Base-by-base conservation (phyloP, 2,888 invertebrate genomes). In the Sussaba pulchella region DNA sequence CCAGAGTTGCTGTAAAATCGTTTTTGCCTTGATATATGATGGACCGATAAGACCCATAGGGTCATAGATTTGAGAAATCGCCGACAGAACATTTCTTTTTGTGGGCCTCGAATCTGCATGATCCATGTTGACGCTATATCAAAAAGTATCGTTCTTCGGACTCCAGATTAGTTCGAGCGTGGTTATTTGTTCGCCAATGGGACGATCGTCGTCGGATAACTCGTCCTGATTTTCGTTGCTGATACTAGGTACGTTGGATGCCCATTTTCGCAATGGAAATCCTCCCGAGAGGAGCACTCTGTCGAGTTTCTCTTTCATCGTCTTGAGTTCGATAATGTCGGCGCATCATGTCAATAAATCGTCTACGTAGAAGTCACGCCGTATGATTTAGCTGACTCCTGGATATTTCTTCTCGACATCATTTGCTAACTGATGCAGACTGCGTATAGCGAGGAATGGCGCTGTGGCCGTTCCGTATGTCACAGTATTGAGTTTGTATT, bases 31-130 rank as follows among this genome's bases (percentile, higher is more conserved):
- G 31, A 85, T 79, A 14, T 81, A 75, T 21, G 85, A 75, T 5
- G 86, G 87, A 21, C 85, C 82, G 39, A 86, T 19, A 8, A 88
- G 54, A 17, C 85, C 85, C 10, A 86, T 73, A 3, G 86, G 85
- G 64, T 88, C 86, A 54, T 81, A 87, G 17, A 86, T 84, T 54
- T 82, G 82, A n/a, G 85, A 80, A 39, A 86, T 83, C 10, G 21
- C 12, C 2, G 77, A 81, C 31, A 82, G 70, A 19, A 79, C 66
- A 3, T 17, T n/a, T 17, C 76, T 45, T 14, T 81, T 77, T 3
- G 75, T 71, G n/a, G 21, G 43, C n/a, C n/a, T 43, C 10, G n/a
- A 43, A n/a, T 43, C 10, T 43, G n/a, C n/a, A 43, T 43, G 12
- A 2, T 43, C 43, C 43, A 43, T n/a, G 43, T 43, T 43, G 12